Percentiles rank a stretch among this genome's conserved stretches.
Conservation (phyloP, 2,888 invertebrate genomes). For the Poecilus cupreus region DNA sequence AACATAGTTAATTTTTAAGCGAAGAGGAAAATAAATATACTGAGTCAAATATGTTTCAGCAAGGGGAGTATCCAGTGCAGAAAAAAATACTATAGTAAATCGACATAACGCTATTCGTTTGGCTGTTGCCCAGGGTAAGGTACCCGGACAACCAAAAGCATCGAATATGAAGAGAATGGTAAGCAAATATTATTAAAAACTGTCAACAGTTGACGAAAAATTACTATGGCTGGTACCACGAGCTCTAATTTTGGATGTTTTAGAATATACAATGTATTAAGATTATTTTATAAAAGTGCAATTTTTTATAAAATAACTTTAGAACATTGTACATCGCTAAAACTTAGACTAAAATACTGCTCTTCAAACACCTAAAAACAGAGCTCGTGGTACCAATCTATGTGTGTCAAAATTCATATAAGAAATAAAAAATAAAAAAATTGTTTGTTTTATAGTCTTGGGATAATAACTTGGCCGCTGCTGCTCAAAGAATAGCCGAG, state of each 20-base stretch:
- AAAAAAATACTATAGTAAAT: conserved; percentile 85
- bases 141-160: conserved; percentile 85
- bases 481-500: conserved; percentile 64
- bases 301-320: too few relatives aligned
- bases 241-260: too few relatives aligned
- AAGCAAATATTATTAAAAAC: conserved; percentile 66
- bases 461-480: conserved; percentile 62
- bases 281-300: too few relatives aligned
- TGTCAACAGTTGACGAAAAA: not conserved
- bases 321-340: too few relatives aligned
- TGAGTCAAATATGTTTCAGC: conserved; percentile 66
- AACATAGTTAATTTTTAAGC: too few relatives aligned
- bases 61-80: conserved; percentile 81
- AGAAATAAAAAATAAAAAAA: not conserved
- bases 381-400: too few relatives aligned
- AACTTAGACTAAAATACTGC: too few relatives aligned
- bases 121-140: conserved; percentile 85
- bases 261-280: too few relatives aligned
- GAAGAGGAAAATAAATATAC: not conserved
- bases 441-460: conserved; percentile 62
- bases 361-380: too few relatives aligned
- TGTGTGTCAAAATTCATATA: not conserved
- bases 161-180: conserved; percentile 93
- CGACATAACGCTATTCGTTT: conserved; percentile 88
- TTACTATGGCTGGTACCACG: too few relatives aligned